A percentile compares a stretch with the other conserved stretches of the same genome.
These are phyloP conservation scores for Helleia helle DNA, from an alignment of 2,888 invertebrate species.

Conservation along the genomic window DNA sequence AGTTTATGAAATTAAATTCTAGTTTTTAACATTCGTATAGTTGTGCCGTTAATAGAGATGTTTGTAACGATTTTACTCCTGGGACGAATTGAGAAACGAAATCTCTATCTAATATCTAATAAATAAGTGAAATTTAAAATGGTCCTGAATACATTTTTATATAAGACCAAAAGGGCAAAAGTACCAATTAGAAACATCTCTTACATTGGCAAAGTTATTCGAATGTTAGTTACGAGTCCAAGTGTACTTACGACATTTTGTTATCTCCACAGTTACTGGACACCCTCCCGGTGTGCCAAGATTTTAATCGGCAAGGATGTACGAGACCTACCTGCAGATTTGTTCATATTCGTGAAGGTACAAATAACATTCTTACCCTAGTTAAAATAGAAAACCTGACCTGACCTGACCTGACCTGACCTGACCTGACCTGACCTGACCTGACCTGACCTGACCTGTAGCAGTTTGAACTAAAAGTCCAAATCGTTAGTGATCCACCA, in stretches of 20 bases:
- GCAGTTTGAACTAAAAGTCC: too few species aligned
- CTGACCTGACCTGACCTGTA: too few species aligned
- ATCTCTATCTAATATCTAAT: too few species aligned
- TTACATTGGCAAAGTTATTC: constrained; percentile 28
- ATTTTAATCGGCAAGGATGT: constrained; percentile 99
- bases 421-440: too few species aligned
- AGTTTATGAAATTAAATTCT: constrained; percentile 58
- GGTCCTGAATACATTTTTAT: too few species aligned
- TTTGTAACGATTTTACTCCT: too few species aligned
- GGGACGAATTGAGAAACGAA: too few species aligned
- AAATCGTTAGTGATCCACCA: too few species aligned
- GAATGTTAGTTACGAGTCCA: constrained; percentile 24
- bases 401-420: too few species aligned
- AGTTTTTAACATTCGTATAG: constrained; percentile 36
- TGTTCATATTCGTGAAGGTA: constrained; percentile 98
- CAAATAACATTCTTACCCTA: background rate
- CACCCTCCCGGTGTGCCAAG: constrained; percentile 99
- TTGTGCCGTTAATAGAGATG: constrained; percentile 29
- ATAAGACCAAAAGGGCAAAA: too few species aligned
- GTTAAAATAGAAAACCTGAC: too few species aligned
- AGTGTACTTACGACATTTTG: constrained; percentile 40
- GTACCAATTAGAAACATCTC: constrained; percentile 4
- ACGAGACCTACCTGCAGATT: constrained; percentile 98
- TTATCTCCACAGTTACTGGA: constrained; percentile 95
- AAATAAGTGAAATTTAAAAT: too few species aligned